Conservation (phyloP, 1,140 invertebrate genomes). For the Ceratina calcarata region DNA sequence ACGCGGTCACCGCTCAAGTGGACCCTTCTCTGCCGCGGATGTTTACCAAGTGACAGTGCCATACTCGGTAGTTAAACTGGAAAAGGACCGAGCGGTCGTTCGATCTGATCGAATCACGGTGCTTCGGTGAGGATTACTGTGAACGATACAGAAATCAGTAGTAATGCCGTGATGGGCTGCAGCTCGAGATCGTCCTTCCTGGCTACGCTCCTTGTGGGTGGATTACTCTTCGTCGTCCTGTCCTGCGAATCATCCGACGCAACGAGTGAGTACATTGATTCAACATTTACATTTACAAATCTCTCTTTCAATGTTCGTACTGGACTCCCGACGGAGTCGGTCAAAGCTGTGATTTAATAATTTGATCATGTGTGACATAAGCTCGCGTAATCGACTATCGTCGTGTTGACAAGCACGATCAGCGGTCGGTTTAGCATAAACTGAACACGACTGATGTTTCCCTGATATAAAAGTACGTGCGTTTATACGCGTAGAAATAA, state of each 20-base stretch:
- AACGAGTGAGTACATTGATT: conserved; percentile 71
- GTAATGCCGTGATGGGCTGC: conserved; percentile 79
- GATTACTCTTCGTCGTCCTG: conserved; percentile 72
- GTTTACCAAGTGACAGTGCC: conserved; percentile 54
- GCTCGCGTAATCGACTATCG: too few species aligned
- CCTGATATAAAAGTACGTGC: too few species aligned
- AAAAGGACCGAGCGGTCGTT: conserved; percentile 47
- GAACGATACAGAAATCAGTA: conserved; percentile 69
- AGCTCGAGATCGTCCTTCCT: conserved; percentile 75
- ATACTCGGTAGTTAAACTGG: conserved; percentile 40
- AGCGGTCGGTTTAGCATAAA: too few species aligned
- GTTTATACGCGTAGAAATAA: too few species aligned
- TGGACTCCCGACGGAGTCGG: too few species aligned
- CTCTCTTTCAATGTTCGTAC: background rate
- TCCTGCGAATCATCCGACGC: conserved; percentile 68
- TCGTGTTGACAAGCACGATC: too few species aligned
- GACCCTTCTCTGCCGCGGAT: conserved; percentile 47
- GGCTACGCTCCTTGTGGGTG: conserved; percentile 74
- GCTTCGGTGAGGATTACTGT: conserved; percentile 53
- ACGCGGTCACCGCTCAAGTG: conserved; percentile 37
- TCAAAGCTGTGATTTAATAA: too few species aligned
- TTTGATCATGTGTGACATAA: too few species aligned
- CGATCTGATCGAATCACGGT: conserved; percentile 47
- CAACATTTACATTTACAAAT: too few species aligned
- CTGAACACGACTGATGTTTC: too few species aligned